These are phyloP conservation scores for Melangyna quadrimaculata DNA, from an alignment of 2,888 invertebrate genomes.

Conservation along the genomic window DNA sequence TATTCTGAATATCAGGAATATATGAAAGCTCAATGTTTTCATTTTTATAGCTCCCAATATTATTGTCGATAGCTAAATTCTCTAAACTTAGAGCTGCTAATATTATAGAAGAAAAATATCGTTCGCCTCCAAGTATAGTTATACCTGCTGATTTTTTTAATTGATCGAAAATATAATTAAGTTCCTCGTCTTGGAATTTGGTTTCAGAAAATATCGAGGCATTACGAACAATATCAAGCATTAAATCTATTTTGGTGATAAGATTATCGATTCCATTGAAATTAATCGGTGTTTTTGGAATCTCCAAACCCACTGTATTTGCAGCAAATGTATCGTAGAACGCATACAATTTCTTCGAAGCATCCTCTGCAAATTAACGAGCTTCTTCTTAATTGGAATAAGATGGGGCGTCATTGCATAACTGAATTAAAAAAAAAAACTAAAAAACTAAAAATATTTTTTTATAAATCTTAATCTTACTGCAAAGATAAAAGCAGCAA, in stretches of 20 bases:
- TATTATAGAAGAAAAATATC: not conserved
- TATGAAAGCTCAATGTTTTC: slow-evolving; percentile 73
- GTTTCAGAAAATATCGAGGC: too few relatives aligned
- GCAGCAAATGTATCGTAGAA: not conserved
- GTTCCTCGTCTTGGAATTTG: too few relatives aligned
- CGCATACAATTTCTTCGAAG: not conserved
- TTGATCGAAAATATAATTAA: too few relatives aligned
- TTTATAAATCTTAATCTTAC: too few relatives aligned
- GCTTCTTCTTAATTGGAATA: slow-evolving; percentile 9
- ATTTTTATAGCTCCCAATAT: not conserved
- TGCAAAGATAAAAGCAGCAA: too few relatives aligned
- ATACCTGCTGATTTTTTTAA: not conserved
- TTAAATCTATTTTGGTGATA: not conserved
- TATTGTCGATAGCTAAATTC: not conserved
- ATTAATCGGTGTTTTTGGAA: not conserved
- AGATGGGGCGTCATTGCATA: not conserved
- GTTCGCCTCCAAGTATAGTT: not conserved
- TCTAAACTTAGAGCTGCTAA: not conserved
- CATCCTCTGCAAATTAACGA: not conserved
- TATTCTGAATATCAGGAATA: slow-evolving; percentile 73
- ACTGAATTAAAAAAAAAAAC: not conserved
- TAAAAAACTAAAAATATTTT: too few relatives aligned
- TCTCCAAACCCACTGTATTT: not conserved
- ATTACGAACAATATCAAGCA: too few relatives aligned
- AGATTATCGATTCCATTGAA: not conserved